Conservation (phyloP, 2,113 vertebrate genomes). For the Channa argus region DNA sequence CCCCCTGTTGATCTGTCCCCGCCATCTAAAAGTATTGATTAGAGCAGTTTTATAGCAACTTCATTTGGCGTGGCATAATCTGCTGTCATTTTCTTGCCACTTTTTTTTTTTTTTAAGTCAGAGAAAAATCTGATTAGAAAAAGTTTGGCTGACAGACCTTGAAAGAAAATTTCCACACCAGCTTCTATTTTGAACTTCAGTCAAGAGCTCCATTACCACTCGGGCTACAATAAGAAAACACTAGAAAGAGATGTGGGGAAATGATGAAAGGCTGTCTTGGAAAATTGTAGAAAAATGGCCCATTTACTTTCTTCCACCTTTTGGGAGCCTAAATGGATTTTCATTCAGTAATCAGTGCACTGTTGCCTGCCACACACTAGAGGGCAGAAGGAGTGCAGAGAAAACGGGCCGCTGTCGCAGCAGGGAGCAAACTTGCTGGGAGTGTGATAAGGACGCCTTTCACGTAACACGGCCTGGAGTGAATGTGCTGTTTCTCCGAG, state of each 20-base stretch:
- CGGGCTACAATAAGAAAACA: constrained; percentile 74
- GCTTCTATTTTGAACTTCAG: constrained; percentile 70
- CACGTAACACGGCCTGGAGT: constrained; percentile 52
- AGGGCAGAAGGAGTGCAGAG: constrained; percentile 76
- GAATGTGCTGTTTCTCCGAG: constrained; percentile 59
- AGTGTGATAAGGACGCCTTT: constrained; percentile 69
- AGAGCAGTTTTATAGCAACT: background rate
- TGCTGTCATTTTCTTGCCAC: constrained; percentile 42
- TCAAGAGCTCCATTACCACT: constrained; percentile 78
- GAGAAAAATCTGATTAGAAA: background rate
- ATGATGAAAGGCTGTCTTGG: constrained; percentile 83
- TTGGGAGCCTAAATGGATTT: constrained; percentile 65
- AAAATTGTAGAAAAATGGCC: constrained; percentile 83
- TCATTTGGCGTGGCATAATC: constrained; percentile 21
- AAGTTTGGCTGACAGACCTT: constrained; percentile 55
- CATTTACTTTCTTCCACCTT: constrained; percentile 81
- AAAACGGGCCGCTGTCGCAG: constrained; percentile 32
- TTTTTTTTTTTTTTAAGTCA: constrained; percentile 21
- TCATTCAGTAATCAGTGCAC: constrained; percentile 54
- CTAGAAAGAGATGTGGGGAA: constrained; percentile 70
- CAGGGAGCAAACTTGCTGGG: constrained; percentile 60
- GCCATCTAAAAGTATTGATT: background rate
- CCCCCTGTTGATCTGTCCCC: background rate
- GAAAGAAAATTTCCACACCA: constrained; percentile 51
- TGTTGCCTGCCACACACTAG: constrained; percentile 68